Conservation (phyloP, 2,888 invertebrate genomes). For the Himalopsyche kuldschensis region DNA sequence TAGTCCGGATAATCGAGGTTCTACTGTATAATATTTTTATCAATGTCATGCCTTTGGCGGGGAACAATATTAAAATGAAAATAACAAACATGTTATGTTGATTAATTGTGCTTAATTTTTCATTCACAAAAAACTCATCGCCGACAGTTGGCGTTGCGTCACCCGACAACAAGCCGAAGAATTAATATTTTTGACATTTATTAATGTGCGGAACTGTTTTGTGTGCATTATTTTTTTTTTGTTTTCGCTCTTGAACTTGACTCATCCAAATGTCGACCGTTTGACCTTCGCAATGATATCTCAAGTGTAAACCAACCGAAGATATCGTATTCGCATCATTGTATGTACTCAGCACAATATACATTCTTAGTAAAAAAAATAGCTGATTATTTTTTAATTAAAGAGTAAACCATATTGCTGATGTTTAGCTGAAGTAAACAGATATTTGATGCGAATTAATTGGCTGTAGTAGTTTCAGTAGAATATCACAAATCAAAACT, state of each 20-base stretch:
- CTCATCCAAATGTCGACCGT: neutral
- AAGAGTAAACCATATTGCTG: too few species aligned
- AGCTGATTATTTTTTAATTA: too few species aligned
- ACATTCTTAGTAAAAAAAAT: too few species aligned
- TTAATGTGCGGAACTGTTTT: neutral
- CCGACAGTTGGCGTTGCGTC: neutral
- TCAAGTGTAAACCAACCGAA: neutral
- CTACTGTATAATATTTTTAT: neutral
- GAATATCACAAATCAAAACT: too few species aligned
- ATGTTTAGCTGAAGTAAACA: too few species aligned
- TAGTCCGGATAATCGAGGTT: too few species aligned
- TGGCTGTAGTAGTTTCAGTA: too few species aligned
- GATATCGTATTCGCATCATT: too few species aligned
- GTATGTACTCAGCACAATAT: too few species aligned
- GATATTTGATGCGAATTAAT: too few species aligned
- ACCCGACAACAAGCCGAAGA: neutral
- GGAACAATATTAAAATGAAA: neutral
- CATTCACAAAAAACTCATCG: neutral
- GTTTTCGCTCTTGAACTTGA: neutral
- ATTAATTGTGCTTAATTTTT: neutral
- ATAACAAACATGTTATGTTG: neutral
- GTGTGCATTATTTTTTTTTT: neutral
- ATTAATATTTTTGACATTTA: neutral
- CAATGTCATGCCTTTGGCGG: neutral
- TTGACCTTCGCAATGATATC: neutral